Evolutionary conservation across 2,888 invertebrate genomes (phyloP), one percentile per base, ranked within the genome.

Genomic region (Pilophorus perplexus): DNA sequence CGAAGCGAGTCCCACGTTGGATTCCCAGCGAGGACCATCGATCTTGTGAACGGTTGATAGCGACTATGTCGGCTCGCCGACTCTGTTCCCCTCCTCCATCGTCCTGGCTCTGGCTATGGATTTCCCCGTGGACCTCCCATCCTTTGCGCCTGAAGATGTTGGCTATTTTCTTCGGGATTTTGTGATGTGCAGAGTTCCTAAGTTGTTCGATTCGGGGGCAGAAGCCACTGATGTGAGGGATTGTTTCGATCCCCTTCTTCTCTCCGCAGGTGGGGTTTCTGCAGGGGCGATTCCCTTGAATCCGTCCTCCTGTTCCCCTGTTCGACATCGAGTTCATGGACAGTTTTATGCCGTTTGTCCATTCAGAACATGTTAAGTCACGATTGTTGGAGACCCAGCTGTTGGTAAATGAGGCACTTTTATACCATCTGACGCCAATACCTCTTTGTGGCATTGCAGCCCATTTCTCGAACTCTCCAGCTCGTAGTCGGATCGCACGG

Each of bases 201-300:
- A 33, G 37, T 33, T 10, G 10, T 33, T 33, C 37, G 37, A 10
- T 10, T 33, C 10, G 6, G 37, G 37, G 37, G 37, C 37, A 33
- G 37, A 10, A 33, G 6, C 37, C 37, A 10, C 37, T 6, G 37
- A 33, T 18, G 6, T 46, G 48, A 46, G 48, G 18, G 48, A 46
- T 46, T 14, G 48, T 46, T 46, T 46, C 48, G 20, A 46, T 46
- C 14, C 10, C 18, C 12, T 46, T 46, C 18, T 33, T 33, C 20
- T 46, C 48, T 46, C 48, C 6, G 14, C 18, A 18, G 14, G 18
- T 4, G 48, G 18, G 18, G 48, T 12, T 14, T 22, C 48, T 46
- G 48, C 48, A 46, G 48, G 20, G 48, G 48, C 18, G 48, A 18
- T 46, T 46, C 18, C 48, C 48, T 18, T 46, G 48, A 46, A 16